A percentile compares a stretch with the other conserved stretches of the same genome.
These are phyloP conservation scores for Ambastaia sidthimunki DNA, from an alignment of 2,797 vertebrate genomes.

Conservation along the genomic window DNA sequence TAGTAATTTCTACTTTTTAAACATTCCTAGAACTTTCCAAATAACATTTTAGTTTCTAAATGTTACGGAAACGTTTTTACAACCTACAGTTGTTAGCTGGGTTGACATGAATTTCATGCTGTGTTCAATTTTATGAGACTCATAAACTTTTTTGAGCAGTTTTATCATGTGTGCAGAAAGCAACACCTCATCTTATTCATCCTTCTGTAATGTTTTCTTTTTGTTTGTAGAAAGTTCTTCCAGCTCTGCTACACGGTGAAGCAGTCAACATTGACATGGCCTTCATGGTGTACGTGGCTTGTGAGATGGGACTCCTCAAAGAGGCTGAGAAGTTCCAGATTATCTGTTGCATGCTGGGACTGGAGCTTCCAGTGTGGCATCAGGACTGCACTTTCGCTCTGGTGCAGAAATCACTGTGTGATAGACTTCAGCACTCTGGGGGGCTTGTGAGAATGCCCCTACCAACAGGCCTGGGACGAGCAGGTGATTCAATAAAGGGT, in stretches of 20 bases:
- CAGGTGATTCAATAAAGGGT: slow-evolving; percentile 69
- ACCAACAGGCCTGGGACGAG: slow-evolving; percentile 77
- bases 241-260: slow-evolving; percentile 81
- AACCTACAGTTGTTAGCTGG: too few species aligned
- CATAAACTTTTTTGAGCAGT: not conserved
- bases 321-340: slow-evolving; percentile 77
- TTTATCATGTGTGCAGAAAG: not conserved
- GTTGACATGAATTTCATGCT: not conserved
- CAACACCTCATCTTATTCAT: not conserved
- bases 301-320: slow-evolving; percentile 68
- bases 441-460: slow-evolving; percentile 82
- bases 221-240: slow-evolving; percentile 76
- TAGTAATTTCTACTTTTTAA: too few species aligned
- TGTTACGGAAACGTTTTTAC: too few species aligned
- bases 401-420: slow-evolving; percentile 76
- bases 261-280: slow-evolving; percentile 85
- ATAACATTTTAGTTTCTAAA: too few species aligned
- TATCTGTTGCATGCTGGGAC: slow-evolving; percentile 78
- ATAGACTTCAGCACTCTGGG: slow-evolving; percentile 80
- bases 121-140: not conserved
- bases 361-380: slow-evolving; percentile 85
- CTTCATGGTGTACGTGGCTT: slow-evolving; percentile 83
- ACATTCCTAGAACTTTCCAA: too few species aligned
- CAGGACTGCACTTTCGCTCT: slow-evolving; percentile 74
- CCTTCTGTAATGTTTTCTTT: not conserved